phyloP scores from a whole-genome alignment of 2,113 vertebrate genomes.

The Lathamus discolor region DNA sequence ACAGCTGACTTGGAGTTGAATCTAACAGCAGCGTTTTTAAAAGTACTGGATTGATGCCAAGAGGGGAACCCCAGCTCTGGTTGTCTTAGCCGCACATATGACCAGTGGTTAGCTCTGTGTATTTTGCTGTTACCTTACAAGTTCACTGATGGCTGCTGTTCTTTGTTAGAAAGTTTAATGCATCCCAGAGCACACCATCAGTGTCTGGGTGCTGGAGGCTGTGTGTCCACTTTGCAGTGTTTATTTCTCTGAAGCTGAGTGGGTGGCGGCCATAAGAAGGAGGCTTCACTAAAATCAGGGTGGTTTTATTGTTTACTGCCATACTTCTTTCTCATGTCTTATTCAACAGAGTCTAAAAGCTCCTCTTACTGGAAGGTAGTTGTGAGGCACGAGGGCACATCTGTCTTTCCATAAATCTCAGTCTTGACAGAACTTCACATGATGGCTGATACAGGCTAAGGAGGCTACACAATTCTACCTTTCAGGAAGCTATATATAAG shows the following conservation, averaged over 20 bases:
- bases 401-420: not conserved
- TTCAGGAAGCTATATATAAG: not conserved
- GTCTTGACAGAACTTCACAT: not conserved
- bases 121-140: constrained; percentile 29
- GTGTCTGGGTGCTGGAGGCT: not conserved
- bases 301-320: not conserved
- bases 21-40: constrained; percentile 18
- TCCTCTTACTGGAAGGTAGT: not conserved
- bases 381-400: not conserved
- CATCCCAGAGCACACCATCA: constrained; percentile 15
- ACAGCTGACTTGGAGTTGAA: constrained; percentile 25
- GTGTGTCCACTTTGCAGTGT: constrained; percentile 19
- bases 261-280: not conserved
- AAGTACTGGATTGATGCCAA: not conserved
- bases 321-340: not conserved
- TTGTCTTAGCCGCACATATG: not conserved
- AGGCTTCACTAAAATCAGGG: not conserved
- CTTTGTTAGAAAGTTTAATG: constrained; percentile 47
- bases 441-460: not conserved
- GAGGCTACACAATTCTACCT: not conserved
- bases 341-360: not conserved
- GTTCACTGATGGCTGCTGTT: constrained; percentile 31
- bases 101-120: not conserved
- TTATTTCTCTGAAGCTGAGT: constrained; percentile 17
- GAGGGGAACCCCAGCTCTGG: constrained; percentile 13